Evolutionary conservation across 2,113 vertebrate species (phyloP), one percentile per base, ranked within the genome.

Genomic region (Cricetomys ansorgei): DNA sequence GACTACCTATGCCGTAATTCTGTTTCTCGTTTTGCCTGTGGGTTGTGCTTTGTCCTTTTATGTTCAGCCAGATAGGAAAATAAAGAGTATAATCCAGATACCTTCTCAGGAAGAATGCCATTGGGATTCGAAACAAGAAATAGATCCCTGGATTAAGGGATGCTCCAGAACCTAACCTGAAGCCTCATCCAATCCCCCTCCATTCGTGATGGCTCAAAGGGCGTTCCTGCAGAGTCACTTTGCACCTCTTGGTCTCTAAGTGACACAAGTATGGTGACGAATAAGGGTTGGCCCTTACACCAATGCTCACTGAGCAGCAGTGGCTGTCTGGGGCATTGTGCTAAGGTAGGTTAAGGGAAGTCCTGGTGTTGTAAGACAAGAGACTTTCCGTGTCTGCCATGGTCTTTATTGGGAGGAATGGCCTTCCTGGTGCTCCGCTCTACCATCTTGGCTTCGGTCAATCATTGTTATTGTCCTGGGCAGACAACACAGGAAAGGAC

Each of bases 61-160:
- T 77, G 45, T 91, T 97, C 27, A 77, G 62, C 62, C 64, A 84
- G 75, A n/a, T 8, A 94, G 86, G 73, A 97, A 81, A 48, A 89
- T 77, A 88, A 96, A 88, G 48, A 77, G 80, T 92, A 53, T 83
- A 92, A 13, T 92, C 40, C 79, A 92, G 73, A 86, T 83, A 45
- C 73, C 67, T 96, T 86, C 40, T 92, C 70, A 85, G 27, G 40
- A 94, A 94, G 72, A 92, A 96, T 95, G 53, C 53, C 12, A 80
- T 69, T 94, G 84, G 9, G 48, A 94, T 94, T 92, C 83, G 92
- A 96, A 85, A 88, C 87, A 76, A 93, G 77, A 88, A 70, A 75
- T 29, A 21, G 48, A 85, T 45, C 67, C 48, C n/a, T 3, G 34
- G 19, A 3, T 21, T 88, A 85, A 53, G 62, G 16, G 15, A 70